Base-by-base conservation (phyloP, 2,888 invertebrate species). In the Sphaerophoria rueppellii region DNA sequence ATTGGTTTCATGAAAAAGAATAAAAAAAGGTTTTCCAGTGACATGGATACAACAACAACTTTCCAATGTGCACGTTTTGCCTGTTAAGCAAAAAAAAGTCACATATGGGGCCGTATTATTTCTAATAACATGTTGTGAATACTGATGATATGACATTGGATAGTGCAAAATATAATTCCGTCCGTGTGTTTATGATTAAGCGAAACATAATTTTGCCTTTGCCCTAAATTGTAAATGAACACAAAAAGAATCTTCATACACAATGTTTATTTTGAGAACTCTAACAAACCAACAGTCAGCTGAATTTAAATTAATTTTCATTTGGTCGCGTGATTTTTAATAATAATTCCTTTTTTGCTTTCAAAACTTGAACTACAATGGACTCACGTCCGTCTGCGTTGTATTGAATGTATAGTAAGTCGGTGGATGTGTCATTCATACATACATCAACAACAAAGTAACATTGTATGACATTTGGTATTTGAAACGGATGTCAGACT, bases 281-380 rank as follows among this genome's bases (percentile, higher is more conserved):
- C 24, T 24, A 24, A 1, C 24, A 24, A 24, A 24, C 24, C 24
- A 24, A 24, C 24, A 24, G 48, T 35, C 50, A 52, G 37, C 70
- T 52, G 14, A 82, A 74, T 70, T 74, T 73, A 78, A 82, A 82
- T 82, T 78, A 61, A 57, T 52, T 82, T 78, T 78, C 78, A 73
- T 78, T 78, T 70, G 73, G 34, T 82, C 65, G 78, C 82, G 82
- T 82, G 82, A 82, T 82, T 78, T 70, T 82, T 78, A 74, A 74
- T 58, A 82, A 82, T 82, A 82, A 80, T 63, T 78, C 70, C 58
- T 16, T 60, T 34, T 54, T 35, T 60, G 48, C 57, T 70, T 24
- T 67, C 70, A 70, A 82, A 60, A 60, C 9, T 24, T 16, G 11
- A 40, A 43, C 43, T 43, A 43, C 40, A 11, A 43, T 43, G 43